phyloP scores from a whole-genome alignment of 23 tunicate genomes.

The Styela plicata region DNA sequence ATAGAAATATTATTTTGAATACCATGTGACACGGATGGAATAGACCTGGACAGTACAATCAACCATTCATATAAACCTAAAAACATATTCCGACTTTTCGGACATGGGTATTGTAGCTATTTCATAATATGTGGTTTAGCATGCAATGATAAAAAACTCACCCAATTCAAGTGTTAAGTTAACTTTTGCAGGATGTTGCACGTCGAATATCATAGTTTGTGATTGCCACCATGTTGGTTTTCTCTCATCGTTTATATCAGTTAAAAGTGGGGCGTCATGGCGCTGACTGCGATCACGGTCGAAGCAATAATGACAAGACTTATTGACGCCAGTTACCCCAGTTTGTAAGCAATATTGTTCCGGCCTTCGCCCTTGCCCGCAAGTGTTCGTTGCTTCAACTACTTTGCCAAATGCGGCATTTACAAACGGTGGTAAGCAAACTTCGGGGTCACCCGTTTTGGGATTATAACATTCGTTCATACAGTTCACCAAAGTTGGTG shows the following conservation, averaged over 20 bases:
- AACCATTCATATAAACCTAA: no score
- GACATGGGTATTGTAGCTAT: no score
- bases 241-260: slow-evolving; percentile 66
- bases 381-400: slow-evolving; percentile 83
- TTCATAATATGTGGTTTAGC: no score
- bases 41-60: no score
- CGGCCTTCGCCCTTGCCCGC: slow-evolving; percentile 50
- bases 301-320: slow-evolving; percentile 83
- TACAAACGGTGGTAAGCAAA: slow-evolving; percentile 82
- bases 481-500: slow-evolving; percentile 1
- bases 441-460: slow-evolving; percentile 45
- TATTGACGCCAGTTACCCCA: slow-evolving; percentile 82
- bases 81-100: no score
- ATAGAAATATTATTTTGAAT: no score
- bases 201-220: slow-evolving; percentile 76
- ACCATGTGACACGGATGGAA: no score
- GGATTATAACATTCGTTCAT: slow-evolving; percentile 73
- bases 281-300: slow-evolving; percentile 22
- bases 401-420: slow-evolving; percentile 81
- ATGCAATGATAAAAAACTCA: slow-evolving; percentile 53
- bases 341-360: slow-evolving; percentile 92
- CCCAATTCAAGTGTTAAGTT: slow-evolving; percentile 81
- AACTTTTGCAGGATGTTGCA: slow-evolving; percentile 79
- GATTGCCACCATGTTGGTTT: slow-evolving; percentile 93
- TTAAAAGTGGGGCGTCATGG: slow-evolving; percentile 49